These are phyloP conservation scores for Glyphotaelius pellucidus DNA, from an alignment of 2,888 invertebrate genomes.

Conservation along the genomic window DNA sequence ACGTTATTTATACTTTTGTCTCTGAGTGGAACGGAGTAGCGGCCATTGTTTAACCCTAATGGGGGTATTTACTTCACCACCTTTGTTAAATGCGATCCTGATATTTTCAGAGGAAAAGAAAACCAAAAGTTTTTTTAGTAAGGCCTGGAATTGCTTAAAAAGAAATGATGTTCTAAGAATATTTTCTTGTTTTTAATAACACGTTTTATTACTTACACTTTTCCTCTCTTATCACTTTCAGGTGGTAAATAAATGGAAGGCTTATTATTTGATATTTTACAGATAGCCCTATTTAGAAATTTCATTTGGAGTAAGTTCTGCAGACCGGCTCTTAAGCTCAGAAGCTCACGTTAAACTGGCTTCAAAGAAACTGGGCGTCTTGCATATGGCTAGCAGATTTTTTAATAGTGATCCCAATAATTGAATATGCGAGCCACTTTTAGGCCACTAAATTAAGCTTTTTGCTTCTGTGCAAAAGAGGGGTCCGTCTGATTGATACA, in stretches of 20 bases:
- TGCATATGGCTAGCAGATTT: too few relatives aligned
- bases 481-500: too few relatives aligned
- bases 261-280: background rate
- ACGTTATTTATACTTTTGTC: background rate
- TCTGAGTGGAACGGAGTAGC: background rate
- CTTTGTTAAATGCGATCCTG: background rate
- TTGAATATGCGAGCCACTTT: too few relatives aligned
- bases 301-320: background rate
- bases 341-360: too few relatives aligned
- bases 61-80: background rate
- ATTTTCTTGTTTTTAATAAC: background rate
- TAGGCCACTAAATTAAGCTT: too few relatives aligned
- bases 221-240: background rate
- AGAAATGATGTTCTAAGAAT: background rate
- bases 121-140: background rate
- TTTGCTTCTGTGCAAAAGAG: too few relatives aligned
- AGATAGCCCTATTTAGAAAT: background rate
- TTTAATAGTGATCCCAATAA: too few relatives aligned
- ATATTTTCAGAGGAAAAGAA: background rate
- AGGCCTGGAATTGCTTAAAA: background rate
- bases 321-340: too few relatives aligned
- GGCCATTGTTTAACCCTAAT: background rate
- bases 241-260: background rate
- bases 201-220: slow-evolving; percentile 2
- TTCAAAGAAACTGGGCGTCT: too few relatives aligned